Base-by-base conservation (phyloP, 2,797 vertebrate species). In the Avahi laniger region DNA sequence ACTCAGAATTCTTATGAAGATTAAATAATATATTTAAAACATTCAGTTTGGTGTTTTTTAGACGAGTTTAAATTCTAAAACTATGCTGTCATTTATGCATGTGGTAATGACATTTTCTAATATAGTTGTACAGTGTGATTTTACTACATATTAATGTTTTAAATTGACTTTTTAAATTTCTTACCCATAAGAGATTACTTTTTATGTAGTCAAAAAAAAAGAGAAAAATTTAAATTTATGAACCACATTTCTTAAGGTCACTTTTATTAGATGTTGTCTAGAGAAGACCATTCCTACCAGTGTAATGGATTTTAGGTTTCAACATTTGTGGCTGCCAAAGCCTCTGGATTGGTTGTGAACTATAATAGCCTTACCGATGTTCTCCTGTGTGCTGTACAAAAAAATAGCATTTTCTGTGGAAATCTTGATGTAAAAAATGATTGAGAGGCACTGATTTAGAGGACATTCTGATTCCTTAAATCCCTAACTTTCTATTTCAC, bases 401-500 rank as follows among this genome's bases (percentile, higher is more conserved):
- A 69, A 76, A 24, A 65, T 15, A n/a, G 12, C 0, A 3, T 91
- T 73, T 95, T 85, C 63, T 73, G 0, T 70, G 48, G 22, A 26
- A 86, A 52, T 95, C 26, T 65, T 89, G 46, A 73, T 82, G 24
- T 75, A 46, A 79, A 75, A 83, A 89, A 41, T 35, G 57, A 3
- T 78, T 79, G 43, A 89, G 35, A 65, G 50, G 57, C 69, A 28
- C 15, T 93, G 43, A 6, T 65, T 28, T 83, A 59, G 35, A 78
- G 33, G 14, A 63, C 65, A 69, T 72, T 90, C 79, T 86, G 28
- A 89, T 91, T 63, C n/a, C 43, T 91, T 93, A 75, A 88, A 14
- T 57, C 46, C 35, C 38, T 90, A 10, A 22, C 43, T 82, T 79
- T 84, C 13, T 97, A 52, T 98, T 96, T 86, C 94, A 81, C 91